A percentile compares a stretch with the other conserved stretches of the same genome.
These are phyloP conservation scores for Drosophila watanabei DNA, from an alignment of 1,140 invertebrate genomes.

Conservation along the genomic window DNA sequence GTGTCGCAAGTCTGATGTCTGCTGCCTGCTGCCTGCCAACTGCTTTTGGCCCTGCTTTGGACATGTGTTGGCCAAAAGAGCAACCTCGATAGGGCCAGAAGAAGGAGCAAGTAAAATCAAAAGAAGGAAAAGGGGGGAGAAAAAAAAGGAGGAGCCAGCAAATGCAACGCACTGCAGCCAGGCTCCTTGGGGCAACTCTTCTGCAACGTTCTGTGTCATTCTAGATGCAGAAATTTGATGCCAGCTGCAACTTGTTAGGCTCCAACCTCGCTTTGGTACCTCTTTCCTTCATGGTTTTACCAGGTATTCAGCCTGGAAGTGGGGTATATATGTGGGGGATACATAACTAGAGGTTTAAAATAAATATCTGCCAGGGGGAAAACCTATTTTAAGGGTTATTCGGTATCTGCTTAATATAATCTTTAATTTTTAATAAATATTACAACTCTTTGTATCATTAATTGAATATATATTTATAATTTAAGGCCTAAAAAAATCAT, in stretches of 20 bases:
- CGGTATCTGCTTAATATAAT: rapidly evolving
- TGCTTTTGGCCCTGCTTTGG: conserved; percentile 34
- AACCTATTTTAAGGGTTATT: too few relatives aligned
- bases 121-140: neutral
- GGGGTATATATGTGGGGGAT: conserved; percentile 5
- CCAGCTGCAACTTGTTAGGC: conserved; percentile 65
- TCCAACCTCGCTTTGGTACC: conserved; percentile 7
- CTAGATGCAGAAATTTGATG: conserved; percentile 68
- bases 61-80: conserved; percentile 57
- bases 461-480: neutral
- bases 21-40: conserved; percentile 51
- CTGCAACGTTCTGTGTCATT: conserved; percentile 46
- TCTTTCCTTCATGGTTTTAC: conserved; percentile 3
- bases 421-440: neutral
- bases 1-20: conserved; percentile 51
- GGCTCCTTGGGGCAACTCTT: conserved; percentile 23
- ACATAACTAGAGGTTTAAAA: neutral
- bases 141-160: conserved; percentile 5
- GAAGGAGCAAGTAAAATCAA: neutral
- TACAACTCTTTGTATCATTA: neutral
- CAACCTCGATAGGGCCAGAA: neutral
- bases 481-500: neutral
- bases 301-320: neutral
- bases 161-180: conserved; percentile 26
- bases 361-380: neutral